These are phyloP conservation scores for Drosophila helvetica DNA, from an alignment of 2,888 invertebrate species.

Conservation along the genomic window DNA sequence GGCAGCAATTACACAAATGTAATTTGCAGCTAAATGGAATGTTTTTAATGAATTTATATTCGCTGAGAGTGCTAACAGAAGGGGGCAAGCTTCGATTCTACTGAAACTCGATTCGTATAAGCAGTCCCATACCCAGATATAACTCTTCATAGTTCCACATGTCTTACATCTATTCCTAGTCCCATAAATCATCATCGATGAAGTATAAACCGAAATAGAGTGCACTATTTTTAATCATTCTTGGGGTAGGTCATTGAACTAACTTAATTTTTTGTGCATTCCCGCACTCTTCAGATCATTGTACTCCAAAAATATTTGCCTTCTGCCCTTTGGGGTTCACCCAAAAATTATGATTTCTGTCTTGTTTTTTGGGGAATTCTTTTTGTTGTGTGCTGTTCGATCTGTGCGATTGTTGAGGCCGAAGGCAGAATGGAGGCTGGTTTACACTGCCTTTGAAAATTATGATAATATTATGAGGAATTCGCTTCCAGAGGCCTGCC, in stretches of 20 bases:
- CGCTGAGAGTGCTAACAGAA: constrained; percentile 23
- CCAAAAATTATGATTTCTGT: constrained; percentile 2
- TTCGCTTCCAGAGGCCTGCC: constrained; percentile 46
- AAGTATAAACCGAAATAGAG: constrained; percentile 25
- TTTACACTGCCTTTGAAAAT: constrained; percentile 34
- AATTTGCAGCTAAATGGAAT: constrained; percentile 73
- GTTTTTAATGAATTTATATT: constrained; percentile 75
- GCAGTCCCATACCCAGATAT: neutral
- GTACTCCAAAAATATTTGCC: constrained; percentile 41
- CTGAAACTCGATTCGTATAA: neutral
- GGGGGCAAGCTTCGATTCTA: constrained; percentile 36
- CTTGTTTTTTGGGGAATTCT: constrained; percentile 5
- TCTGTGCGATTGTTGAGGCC: constrained; percentile 30
- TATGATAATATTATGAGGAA: constrained; percentile 39
- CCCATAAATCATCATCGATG: constrained; percentile 15
- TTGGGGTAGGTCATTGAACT: constrained; percentile 72
- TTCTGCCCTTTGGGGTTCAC: constrained; percentile 17
- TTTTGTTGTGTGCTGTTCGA: constrained; percentile 10
- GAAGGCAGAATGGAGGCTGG: constrained; percentile 29
- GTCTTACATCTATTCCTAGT: constrained; percentile 15
- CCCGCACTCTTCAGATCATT: constrained; percentile 34
- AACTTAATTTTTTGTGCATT: constrained; percentile 1
- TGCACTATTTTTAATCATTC: constrained; percentile 36
- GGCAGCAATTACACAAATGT: constrained; percentile 69
- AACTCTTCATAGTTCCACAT: no score